Evolutionary conservation across 2,113 vertebrate genomes (phyloP).

Genomic region (Prolemur simus): DNA sequence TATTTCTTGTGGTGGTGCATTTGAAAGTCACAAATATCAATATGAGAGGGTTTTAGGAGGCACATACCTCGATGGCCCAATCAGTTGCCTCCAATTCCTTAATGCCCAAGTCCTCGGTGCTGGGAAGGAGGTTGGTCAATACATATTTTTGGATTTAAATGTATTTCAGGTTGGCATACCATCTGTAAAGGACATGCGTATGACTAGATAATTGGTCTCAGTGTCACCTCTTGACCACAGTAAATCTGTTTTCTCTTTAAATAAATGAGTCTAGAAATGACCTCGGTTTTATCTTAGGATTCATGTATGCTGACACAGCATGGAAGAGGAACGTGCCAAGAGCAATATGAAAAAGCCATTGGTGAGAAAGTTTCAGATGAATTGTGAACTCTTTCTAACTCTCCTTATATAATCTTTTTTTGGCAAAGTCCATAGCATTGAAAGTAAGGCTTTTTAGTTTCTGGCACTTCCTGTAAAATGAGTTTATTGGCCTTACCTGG

Average conservation of each 20-base stretch:
- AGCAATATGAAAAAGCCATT: not conserved
- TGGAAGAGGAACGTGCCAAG: not conserved
- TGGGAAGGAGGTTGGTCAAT: not conserved
- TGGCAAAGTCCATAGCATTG: not conserved
- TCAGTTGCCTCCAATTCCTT: not conserved
- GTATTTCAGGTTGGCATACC: not conserved
- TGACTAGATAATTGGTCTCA: not conserved
- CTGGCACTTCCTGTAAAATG: not conserved
- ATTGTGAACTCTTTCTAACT: not conserved
- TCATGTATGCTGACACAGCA: not conserved
- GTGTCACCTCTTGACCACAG: not conserved
- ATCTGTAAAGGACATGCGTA: not conserved
- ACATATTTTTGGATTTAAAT: slow-evolving; percentile 6
- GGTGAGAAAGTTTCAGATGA: slow-evolving; percentile 31
- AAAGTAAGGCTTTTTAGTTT: not conserved
- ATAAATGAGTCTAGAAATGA: not conserved
- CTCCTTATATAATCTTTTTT: not conserved
- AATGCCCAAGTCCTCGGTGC: not conserved
- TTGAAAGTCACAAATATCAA: slow-evolving; percentile 59
- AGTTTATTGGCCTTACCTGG: not conserved
- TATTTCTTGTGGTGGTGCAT: not conserved
- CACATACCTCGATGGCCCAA: not conserved
- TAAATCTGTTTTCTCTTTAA: slow-evolving; percentile 9
- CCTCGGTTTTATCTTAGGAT: not conserved
- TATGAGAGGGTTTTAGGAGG: not conserved